These are phyloP conservation scores for Eolophus roseicapilla DNA, from an alignment of 2,113 vertebrate genomes.

Conservation along the genomic window DNA sequence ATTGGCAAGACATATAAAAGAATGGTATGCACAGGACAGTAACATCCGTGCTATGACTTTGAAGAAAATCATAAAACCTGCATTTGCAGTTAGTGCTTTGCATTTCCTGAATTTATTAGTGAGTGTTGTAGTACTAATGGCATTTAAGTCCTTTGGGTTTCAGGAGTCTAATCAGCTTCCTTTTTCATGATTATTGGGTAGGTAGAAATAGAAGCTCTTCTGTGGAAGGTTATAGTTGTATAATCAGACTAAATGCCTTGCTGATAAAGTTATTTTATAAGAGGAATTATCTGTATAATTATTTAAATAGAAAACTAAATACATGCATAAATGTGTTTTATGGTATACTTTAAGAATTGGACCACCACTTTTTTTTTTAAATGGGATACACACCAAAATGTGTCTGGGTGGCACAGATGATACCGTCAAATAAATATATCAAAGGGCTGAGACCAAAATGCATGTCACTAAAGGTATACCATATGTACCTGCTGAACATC, in stretches of 20 bases:
- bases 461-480: not conserved
- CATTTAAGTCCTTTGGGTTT: not conserved
- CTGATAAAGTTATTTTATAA: not conserved
- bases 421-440: not conserved
- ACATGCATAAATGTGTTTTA: not conserved
- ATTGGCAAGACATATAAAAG: not conserved
- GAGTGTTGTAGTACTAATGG: not conserved
- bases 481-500: not conserved
- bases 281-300: not conserved
- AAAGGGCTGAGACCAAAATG: not conserved
- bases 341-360: not conserved
- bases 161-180: not conserved
- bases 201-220: not conserved
- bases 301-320: not conserved
- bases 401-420: not conserved
- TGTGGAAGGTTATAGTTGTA: not conserved
- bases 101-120: not conserved
- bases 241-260: constrained; percentile 13
- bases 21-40: not conserved
- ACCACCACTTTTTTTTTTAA: not conserved
- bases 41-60: not conserved
- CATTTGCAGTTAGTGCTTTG: not conserved
- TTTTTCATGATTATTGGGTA: not conserved
- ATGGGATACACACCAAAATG: not conserved
- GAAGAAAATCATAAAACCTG: not conserved